These are phyloP conservation scores for Stramonita haemastoma DNA, from an alignment of 2,888 invertebrate genomes.

Conservation along the genomic window DNA sequence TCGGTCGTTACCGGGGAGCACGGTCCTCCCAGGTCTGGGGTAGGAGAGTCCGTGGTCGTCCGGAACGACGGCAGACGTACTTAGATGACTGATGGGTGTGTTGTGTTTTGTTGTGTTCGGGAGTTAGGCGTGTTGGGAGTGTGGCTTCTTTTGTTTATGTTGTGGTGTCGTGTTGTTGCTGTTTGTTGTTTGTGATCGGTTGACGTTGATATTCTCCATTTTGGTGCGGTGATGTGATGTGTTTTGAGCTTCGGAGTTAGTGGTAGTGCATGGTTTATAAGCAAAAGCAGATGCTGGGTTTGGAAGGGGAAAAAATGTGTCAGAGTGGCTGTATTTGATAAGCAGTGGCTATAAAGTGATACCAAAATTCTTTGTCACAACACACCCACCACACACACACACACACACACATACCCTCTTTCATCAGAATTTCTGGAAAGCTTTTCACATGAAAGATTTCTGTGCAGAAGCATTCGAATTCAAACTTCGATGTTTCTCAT, in stretches of 20 bases:
- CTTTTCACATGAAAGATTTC: too few species aligned
- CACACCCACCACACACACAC: too few species aligned
- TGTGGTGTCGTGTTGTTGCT: neutral
- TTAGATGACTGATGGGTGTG: conserved; percentile 46
- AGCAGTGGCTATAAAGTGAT: too few species aligned
- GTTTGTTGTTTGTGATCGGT: neutral
- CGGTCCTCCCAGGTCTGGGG: neutral
- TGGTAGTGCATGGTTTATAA: neutral
- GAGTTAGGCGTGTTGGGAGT: neutral
- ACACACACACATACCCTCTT: too few species aligned
- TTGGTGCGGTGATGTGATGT: neutral
- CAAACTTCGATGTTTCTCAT: too few species aligned
- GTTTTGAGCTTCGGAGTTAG: neutral
- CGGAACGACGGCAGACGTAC: conserved; percentile 49
- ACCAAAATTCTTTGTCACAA: too few species aligned
- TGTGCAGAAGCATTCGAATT: too few species aligned
- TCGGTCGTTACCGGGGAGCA: neutral
- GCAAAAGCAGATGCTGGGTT: too few species aligned
- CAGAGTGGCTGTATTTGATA: too few species aligned
- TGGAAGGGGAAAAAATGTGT: too few species aligned
- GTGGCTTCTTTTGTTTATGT: neutral
- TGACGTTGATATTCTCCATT: neutral
- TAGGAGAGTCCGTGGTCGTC: neutral
- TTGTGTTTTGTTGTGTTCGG: neutral
- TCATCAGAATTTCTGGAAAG: too few species aligned